Percentiles rank a stretch among this genome's conserved stretches.
phyloP scores from a whole-genome alignment of 2,797 vertebrate species.

The Chelonia mydas region DNA sequence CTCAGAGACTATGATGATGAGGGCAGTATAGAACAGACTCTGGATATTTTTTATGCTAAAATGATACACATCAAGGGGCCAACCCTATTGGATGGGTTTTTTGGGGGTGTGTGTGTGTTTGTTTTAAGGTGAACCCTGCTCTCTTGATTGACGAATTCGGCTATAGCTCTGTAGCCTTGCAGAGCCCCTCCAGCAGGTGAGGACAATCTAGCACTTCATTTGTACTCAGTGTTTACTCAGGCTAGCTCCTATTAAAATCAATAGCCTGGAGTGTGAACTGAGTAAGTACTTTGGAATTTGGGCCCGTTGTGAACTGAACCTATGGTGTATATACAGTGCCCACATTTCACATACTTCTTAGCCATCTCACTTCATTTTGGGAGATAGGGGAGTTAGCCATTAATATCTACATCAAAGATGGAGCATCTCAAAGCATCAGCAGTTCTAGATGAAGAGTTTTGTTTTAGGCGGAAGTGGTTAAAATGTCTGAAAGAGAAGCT shows the following conservation, averaged over 20 bases:
- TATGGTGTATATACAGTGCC: rapidly evolving
- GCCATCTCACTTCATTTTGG: rapidly evolving
- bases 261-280: rapidly evolving
- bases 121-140: not conserved
- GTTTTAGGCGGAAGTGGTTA: slow-evolving; percentile 46
- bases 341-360: rapidly evolving
- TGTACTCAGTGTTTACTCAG: not conserved
- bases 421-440: not conserved
- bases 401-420: not conserved
- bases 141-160: not conserved
- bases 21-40: not conserved
- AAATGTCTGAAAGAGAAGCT: slow-evolving; percentile 1
- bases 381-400: not conserved
- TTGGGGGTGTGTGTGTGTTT: not conserved
- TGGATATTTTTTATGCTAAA: rapidly evolving
- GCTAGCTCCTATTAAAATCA: slow-evolving; percentile 47
- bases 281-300: not conserved
- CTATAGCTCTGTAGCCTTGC: not conserved
- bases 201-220: rapidly evolving
- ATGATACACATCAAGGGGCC: not conserved
- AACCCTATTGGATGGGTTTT: rapidly evolving
- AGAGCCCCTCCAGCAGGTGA: not conserved
- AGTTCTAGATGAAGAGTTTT: not conserved
- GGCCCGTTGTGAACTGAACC: not conserved
- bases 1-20: rapidly evolving